phyloP scores from a whole-genome alignment of 1,140 invertebrate species.

The Ericerus pela region DNA sequence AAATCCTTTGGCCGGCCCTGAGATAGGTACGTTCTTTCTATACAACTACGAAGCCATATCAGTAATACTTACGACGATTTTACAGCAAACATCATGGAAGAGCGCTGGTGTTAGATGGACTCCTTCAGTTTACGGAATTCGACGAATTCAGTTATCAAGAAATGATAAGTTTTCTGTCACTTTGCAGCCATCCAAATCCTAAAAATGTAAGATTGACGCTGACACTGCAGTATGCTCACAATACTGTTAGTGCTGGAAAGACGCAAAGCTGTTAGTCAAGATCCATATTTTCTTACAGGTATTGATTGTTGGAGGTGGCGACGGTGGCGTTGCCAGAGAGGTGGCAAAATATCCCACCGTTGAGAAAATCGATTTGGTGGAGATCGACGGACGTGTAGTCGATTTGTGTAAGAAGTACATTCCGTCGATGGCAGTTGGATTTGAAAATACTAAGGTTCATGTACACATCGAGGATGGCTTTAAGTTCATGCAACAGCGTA shows the following conservation, averaged over 20 bases:
- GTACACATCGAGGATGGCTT: slow-evolving; percentile 84
- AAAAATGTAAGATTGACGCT: too few relatives aligned
- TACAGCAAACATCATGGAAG: slow-evolving; percentile 70
- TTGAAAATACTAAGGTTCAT: slow-evolving; percentile 65
- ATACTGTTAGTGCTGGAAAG: too few relatives aligned
- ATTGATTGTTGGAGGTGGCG: slow-evolving; percentile 91
- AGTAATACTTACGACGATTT: too few relatives aligned
- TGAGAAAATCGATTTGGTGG: slow-evolving; percentile 74
- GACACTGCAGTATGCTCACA: slow-evolving; percentile 47
- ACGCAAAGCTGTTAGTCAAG: too few relatives aligned
- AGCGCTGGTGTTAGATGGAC: slow-evolving; percentile 83
- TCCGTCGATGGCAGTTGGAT: slow-evolving; percentile 77
- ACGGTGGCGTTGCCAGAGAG: slow-evolving; percentile 90
- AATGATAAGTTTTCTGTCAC: slow-evolving; percentile 89
- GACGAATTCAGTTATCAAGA: slow-evolving; percentile 99
- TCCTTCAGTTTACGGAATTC: slow-evolving; percentile 89
- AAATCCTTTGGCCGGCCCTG: too few relatives aligned
- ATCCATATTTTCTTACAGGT: too few relatives aligned
- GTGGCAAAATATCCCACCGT: slow-evolving; percentile 84
- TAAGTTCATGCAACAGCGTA: slow-evolving; percentile 77
- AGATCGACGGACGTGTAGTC: slow-evolving; percentile 85
- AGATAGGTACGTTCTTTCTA: too few relatives aligned
- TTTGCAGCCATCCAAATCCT: slow-evolving; percentile 78
- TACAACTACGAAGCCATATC: too few relatives aligned
- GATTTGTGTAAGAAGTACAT: slow-evolving; percentile 78